These are phyloP conservation scores for Tribolium freemani DNA, from an alignment of 2,888 invertebrate species.

Conservation along the genomic window DNA sequence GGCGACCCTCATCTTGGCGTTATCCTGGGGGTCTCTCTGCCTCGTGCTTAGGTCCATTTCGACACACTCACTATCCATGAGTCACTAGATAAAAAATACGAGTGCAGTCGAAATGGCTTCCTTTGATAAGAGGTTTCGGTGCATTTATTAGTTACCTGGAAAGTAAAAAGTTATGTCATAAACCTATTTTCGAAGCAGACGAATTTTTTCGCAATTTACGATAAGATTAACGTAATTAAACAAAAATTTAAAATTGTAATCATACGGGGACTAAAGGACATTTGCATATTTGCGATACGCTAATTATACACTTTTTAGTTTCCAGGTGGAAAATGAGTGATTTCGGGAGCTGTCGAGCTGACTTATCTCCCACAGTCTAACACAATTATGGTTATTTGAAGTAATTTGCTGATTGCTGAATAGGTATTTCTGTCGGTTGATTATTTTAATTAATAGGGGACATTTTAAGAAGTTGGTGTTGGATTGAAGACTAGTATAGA, in stretches of 20 bases:
- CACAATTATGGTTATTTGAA: slow-evolving; percentile 24
- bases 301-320: slow-evolving; percentile 16
- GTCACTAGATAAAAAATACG: slow-evolving; percentile 11
- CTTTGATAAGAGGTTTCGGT: slow-evolving; percentile 15
- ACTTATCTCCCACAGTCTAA: slow-evolving; percentile 7
- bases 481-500: neutral
- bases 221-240: slow-evolving; percentile 47
- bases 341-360: neutral
- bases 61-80: slow-evolving; percentile 57
- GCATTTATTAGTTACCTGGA: slow-evolving; percentile 33
- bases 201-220: slow-evolving; percentile 32
- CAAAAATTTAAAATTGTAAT: slow-evolving; percentile 45
- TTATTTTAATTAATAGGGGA: slow-evolving; percentile 27
- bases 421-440: slow-evolving; percentile 1
- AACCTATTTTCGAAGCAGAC: slow-evolving; percentile 26
- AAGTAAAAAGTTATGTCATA: slow-evolving; percentile 34
- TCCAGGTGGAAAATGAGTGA: slow-evolving; percentile 21
- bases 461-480: neutral
- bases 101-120: slow-evolving; percentile 19
- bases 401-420: slow-evolving; percentile 20
- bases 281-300: slow-evolving; percentile 28
- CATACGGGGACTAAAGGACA: slow-evolving; percentile 5
- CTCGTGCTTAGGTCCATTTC: slow-evolving; percentile 71
- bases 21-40: slow-evolving; percentile 61
- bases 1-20: slow-evolving; percentile 70